phyloP scores from a whole-genome alignment of 2,888 invertebrate genomes.

The Erebia epiphron region DNA sequence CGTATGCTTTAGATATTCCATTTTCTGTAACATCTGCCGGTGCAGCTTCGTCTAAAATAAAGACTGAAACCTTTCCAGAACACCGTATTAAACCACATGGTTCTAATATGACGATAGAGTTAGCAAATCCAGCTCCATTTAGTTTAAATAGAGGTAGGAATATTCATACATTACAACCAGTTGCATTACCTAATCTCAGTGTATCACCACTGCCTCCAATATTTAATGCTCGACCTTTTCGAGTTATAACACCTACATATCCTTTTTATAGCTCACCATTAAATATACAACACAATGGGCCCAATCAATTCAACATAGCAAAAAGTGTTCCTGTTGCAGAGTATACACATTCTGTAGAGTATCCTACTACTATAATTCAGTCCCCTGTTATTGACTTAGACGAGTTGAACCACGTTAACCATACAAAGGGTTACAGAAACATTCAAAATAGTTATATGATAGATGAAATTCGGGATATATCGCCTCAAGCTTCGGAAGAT shows the following conservation, averaged over 20 bases:
- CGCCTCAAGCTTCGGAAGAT: constrained; percentile 79
- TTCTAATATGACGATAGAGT: constrained; percentile 63
- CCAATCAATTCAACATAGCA: constrained; percentile 78
- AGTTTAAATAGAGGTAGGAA: constrained; percentile 72
- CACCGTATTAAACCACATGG: constrained; percentile 47
- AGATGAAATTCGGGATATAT: constrained; percentile 75
- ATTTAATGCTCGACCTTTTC: constrained; percentile 84
- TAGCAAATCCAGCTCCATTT: constrained; percentile 75
- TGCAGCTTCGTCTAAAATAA: constrained; percentile 71
- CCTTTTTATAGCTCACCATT: constrained; percentile 58
- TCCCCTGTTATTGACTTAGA: constrained; percentile 86
- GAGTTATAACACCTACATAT: constrained; percentile 56
- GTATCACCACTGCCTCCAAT: constrained; percentile 84
- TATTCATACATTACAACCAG: constrained; percentile 79
- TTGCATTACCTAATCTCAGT: constrained; percentile 86
- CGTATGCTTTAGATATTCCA: constrained; percentile 59
- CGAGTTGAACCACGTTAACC: constrained; percentile 57
- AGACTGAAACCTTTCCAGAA: constrained; percentile 66
- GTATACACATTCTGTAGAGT: constrained; percentile 87
- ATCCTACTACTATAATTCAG: constrained; percentile 87
- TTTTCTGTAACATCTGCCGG: constrained; percentile 69
- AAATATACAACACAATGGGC: constrained; percentile 55
- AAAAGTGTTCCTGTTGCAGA: constrained; percentile 87
- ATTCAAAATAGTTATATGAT: constrained; percentile 66
- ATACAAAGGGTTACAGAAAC: constrained; percentile 69